Evolutionary conservation across 2,888 invertebrate genomes (phyloP), one percentile per base, ranked within the genome.

Genomic region (Bugulina stolonifera): DNA sequence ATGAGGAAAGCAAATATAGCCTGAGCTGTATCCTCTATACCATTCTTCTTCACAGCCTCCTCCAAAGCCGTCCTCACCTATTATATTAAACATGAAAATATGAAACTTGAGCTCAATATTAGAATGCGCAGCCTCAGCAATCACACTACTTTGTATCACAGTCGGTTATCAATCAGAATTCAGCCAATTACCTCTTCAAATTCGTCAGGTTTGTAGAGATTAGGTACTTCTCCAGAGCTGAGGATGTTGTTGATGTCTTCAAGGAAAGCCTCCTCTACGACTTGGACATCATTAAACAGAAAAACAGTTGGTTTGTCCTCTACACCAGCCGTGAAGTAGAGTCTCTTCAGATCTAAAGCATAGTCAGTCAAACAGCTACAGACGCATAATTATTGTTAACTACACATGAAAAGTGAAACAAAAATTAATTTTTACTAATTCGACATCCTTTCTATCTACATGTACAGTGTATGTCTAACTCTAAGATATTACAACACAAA

Each of bases 141-240:
- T n/a, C n/a, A n/a, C n/a, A n/a, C n/a, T n/a, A n/a, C n/a, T n/a
- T n/a, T n/a, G n/a, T n/a, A n/a, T n/a, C n/a, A n/a, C n/a, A n/a
- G n/a, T n/a, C n/a, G n/a, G n/a, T n/a, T n/a, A n/a, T n/a, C n/a
- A n/a, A n/a, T n/a, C n/a, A n/a, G n/a, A n/a, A n/a, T n/a, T n/a
- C n/a, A n/a, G n/a, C n/a, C n/a, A n/a, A n/a, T n/a, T n/a, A 91
- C 91, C 80, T 93, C 93, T 81, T 94, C 93, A 85, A 94, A 91
- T 83, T 94, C 94, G 76, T 94, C 93, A 0, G 89, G 82, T 80
- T 93, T 93, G 81, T 89, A 94, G n/a, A 94, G 87, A 84, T 93
- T 93, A 1, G 92, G 89, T 73, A 94, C 89, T 85, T 94, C 93
- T 0, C 93, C 94, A 75, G 91, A 91, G 81, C 92, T 93, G 73